Conservation (phyloP, 1,140 invertebrate species). For the Papilio polytes region DNA sequence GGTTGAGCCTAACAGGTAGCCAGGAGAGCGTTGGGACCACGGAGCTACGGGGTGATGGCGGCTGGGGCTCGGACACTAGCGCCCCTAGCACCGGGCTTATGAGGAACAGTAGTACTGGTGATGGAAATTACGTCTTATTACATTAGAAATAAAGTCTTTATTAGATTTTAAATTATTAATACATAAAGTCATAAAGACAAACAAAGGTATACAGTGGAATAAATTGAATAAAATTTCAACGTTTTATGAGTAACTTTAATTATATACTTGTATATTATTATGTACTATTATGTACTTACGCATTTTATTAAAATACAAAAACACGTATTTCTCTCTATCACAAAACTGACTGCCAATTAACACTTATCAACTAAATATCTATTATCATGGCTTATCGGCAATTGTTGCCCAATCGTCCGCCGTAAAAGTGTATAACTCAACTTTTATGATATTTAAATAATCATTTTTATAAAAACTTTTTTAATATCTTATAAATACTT, state of each 20-base stretch:
- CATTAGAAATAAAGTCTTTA: neutral
- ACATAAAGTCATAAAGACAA: neutral
- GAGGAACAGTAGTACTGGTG: conserved; percentile 56
- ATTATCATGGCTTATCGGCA: neutral
- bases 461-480: too few species aligned
- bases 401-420: neutral
- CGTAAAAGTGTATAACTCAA: neutral
- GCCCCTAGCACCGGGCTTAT: conserved; percentile 51
- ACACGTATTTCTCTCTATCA: neutral
- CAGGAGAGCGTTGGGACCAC: conserved; percentile 46
- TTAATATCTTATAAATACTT: too few species aligned
- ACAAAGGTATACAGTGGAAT: neutral
- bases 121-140: conserved; percentile 22
- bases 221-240: too few species aligned
- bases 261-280: too few species aligned
- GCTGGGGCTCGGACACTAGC: conserved; percentile 53
- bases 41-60: conserved; percentile 36
- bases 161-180: neutral
- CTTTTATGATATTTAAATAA: neutral
- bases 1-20: conserved; percentile 61
- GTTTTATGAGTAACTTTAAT: too few species aligned
- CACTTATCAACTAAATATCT: neutral
- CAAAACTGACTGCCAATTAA: neutral
- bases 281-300: neutral
- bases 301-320: neutral